Evolutionary conservation across 2,113 vertebrate genomes (phyloP), one percentile per base, ranked within the genome.

Genomic region (Poeciliopsis retropinna): DNA sequence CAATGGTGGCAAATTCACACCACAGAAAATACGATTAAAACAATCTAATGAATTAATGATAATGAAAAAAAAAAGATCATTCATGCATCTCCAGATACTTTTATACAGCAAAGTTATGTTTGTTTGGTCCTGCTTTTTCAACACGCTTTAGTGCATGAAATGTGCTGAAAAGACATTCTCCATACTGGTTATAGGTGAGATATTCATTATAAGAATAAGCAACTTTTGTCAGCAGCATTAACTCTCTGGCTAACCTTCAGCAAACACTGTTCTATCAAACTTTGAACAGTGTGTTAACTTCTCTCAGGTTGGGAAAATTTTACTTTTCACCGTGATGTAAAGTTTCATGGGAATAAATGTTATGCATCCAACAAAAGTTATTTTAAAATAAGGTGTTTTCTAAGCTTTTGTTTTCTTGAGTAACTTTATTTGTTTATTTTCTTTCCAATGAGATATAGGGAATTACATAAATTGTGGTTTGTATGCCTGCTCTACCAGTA

Each of bases 161-260:
- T 4, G 73, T 88, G 91, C 86, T 94, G 93, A 92, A 88, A 93
- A 67, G 88, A 89, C 80, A 79, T 73, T 89, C 80, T 85, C 81
- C 85, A 80, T 89, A 63, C 75, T 73, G 72, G 72, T 76, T 72
- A 77, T 72, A 75, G 86, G 78, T 83, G 83, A 86, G 88, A 83
- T 76, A 68, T 80, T 78, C 71, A n/a, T 27, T 22, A 80, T 91
- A 89, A 92, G 91, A 91, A 90, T 91, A 88, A 84, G 84, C 71
- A 75, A 25, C 80, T 83, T 81, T 85, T 93, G 88, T 94, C 92
- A 92, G 75, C 91, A 67, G 79, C 39, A 19, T 87, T 88, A 93
- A 92, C 88, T 88, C 63, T 87, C 68, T 71, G 60, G 76, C 87
- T 70, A 81, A 76, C 76, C 77, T 87, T 78, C 76, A 85, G 85